phyloP scores from a whole-genome alignment of 2,113 vertebrate species.

The Ardeotis arabs region DNA sequence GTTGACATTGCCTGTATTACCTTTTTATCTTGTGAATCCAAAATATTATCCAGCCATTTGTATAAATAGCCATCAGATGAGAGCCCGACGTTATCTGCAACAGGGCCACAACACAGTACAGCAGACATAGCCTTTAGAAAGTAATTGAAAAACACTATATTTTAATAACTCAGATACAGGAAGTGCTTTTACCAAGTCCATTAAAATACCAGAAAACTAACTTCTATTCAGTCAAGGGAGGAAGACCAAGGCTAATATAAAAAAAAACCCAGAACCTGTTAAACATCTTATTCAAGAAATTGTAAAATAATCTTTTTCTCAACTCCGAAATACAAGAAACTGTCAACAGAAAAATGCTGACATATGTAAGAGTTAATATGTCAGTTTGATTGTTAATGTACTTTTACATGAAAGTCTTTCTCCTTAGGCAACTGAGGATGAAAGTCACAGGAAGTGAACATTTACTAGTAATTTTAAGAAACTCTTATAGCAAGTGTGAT shows the following conservation, averaged over 20 bases:
- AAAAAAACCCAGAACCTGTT: neutral
- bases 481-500: neutral
- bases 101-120: constrained; percentile 96
- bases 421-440: neutral
- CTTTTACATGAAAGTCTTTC: neutral
- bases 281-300: neutral
- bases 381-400: neutral
- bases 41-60: constrained; percentile 99
- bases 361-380: neutral
- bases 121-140: constrained; percentile 95
- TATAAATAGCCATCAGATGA: constrained; percentile 98
- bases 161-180: constrained; percentile 7
- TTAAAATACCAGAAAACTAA: neutral
- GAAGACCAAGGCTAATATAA: neutral
- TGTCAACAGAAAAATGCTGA: neutral
- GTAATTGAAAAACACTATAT: constrained; percentile 41
- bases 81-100: constrained; percentile 96
- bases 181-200: neutral
- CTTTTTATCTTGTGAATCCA: constrained; percentile 99
- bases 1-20: constrained; percentile 62
- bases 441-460: neutral
- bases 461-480: neutral
- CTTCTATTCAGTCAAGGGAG: neutral
- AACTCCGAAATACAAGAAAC: neutral
- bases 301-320: neutral